These are phyloP conservation scores for Cardiocondyla obscurior DNA, from an alignment of 1,140 invertebrate species.

Conservation along the genomic window DNA sequence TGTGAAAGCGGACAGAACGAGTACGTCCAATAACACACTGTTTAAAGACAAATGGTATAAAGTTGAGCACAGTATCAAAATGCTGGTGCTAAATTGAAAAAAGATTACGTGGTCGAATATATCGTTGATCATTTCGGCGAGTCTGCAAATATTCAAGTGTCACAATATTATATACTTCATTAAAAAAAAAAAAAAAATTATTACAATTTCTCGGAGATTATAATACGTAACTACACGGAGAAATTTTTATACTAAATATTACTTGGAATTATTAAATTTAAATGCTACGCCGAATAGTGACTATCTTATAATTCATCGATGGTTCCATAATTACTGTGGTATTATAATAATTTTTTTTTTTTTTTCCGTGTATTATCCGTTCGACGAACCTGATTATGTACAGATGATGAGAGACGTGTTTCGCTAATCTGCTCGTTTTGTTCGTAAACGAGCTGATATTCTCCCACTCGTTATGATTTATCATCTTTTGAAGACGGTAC, in stretches of 20 bases:
- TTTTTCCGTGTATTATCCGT: background rate
- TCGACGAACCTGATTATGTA: conserved; percentile 10
- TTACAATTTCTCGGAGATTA: no score
- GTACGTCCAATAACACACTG: background rate
- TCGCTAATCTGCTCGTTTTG: background rate
- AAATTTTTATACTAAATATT: no score
- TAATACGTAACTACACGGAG: no score
- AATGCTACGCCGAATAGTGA: no score
- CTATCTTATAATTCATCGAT: no score
- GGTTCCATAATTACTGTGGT: no score
- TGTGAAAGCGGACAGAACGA: background rate
- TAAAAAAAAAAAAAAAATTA: no score
- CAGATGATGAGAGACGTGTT: background rate
- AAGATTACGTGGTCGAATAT: background rate
- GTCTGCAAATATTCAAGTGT: background rate
- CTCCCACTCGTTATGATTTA: background rate
- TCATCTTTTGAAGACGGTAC: background rate
- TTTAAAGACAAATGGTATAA: background rate
- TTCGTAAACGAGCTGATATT: background rate
- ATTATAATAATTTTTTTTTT: no score
- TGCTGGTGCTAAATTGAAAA: conserved; percentile 4
- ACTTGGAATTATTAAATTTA: no score
- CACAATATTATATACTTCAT: no score
- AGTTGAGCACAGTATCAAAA: background rate
- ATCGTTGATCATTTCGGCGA: background rate